Percentiles rank a stretch among this genome's conserved stretches.
Conservation (phyloP, 2,888 invertebrate species). For the Empis livida region DNA sequence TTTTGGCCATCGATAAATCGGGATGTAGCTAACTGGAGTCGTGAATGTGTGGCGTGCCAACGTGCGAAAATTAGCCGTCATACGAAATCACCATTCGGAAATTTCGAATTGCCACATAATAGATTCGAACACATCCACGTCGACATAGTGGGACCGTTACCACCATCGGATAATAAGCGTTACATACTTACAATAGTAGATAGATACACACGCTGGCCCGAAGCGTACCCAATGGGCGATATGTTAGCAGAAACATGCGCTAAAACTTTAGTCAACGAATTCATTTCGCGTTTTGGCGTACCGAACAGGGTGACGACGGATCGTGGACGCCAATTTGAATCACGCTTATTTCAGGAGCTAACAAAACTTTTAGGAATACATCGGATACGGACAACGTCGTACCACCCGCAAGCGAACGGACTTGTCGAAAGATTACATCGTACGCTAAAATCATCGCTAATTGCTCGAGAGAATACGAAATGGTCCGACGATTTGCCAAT, state of each 20-base stretch:
- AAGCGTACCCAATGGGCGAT: background rate
- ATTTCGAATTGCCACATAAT: no score
- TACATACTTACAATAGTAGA: no score
- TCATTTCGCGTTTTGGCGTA: no score
- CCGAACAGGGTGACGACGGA: no score
- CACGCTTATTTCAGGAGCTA: no score
- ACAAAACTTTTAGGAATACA: background rate
- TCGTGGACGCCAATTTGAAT: no score
- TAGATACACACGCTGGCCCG: no score
- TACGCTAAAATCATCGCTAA: background rate
- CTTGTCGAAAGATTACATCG: background rate
- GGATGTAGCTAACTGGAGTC: slow-evolving; percentile 19
- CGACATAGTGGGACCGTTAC: no score
- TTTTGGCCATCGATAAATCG: slow-evolving; percentile 19
- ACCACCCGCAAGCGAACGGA: background rate
- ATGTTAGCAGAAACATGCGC: background rate
- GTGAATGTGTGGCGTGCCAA: slow-evolving; percentile 18
- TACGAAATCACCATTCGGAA: no score
- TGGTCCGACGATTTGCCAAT: background rate
- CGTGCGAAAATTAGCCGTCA: no score
- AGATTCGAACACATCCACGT: no score
- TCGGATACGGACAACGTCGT: background rate
- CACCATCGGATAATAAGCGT: no score
- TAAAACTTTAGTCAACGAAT: background rate
- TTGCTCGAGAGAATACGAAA: background rate